Conservation (phyloP, 2,888 invertebrate genomes). For the Danaus chrysippus region DNA sequence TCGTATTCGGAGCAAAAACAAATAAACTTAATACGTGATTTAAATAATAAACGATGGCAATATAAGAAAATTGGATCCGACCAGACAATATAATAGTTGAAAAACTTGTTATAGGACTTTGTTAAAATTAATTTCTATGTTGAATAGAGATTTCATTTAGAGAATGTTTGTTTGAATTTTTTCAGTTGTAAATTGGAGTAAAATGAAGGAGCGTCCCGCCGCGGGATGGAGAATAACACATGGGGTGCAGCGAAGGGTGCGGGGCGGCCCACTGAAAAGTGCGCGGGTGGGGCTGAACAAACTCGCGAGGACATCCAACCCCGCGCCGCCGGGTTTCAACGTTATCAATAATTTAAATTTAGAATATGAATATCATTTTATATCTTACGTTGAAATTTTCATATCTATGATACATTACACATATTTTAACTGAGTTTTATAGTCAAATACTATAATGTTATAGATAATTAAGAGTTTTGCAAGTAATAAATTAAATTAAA, state of each 20-base stretch:
- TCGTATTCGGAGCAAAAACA: too few species aligned
- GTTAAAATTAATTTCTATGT: conserved; percentile 37
- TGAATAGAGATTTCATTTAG: conserved; percentile 51
- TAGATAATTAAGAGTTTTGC: too few species aligned
- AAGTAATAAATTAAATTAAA: too few species aligned
- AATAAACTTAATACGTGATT: too few species aligned
- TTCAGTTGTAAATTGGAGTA: conserved; percentile 78
- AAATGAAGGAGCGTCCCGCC: conserved; percentile 77
- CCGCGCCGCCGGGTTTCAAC: conserved; percentile 40
- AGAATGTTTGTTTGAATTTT: conserved; percentile 73
- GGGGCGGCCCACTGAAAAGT: conserved; percentile 77
- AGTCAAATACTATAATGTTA: too few species aligned
- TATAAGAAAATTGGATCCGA: too few species aligned
- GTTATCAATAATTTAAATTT: conserved; percentile 30
- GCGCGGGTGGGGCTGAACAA: conserved; percentile 79
- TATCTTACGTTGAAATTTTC: not conserved
- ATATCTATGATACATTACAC: too few species aligned
- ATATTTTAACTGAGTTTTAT: too few species aligned
- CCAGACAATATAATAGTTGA: too few species aligned
- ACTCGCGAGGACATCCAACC: conserved; percentile 75
- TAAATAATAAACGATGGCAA: too few species aligned
- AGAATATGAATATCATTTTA: not conserved
- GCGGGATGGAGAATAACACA: conserved; percentile 67
- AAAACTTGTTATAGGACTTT: not conserved
- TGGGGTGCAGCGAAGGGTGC: conserved; percentile 70